phyloP scores from a whole-genome alignment of 2,797 vertebrate species.

The Lerista edwardsae region DNA sequence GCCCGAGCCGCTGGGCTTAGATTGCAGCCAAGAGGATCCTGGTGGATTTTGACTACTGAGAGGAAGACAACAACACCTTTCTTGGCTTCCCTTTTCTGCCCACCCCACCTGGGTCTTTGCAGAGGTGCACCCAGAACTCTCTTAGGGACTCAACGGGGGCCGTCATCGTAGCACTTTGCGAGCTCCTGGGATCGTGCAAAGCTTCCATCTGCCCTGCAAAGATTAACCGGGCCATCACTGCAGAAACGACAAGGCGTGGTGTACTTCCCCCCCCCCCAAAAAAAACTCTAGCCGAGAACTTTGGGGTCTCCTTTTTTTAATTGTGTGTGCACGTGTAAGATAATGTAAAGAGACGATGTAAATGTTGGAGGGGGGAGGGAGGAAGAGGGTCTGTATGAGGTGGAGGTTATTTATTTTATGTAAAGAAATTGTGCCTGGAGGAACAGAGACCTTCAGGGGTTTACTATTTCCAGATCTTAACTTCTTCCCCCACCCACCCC shows the following conservation, averaged over 20 bases:
- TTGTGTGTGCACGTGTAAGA: slow-evolving; percentile 77
- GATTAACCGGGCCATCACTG: slow-evolving; percentile 36
- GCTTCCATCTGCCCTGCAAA: slow-evolving; percentile 44
- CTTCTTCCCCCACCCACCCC: slow-evolving; percentile 60
- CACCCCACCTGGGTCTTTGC: slow-evolving; percentile 42
- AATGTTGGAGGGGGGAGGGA: slow-evolving; percentile 78
- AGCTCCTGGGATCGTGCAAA: slow-evolving; percentile 29
- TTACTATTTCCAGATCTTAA: slow-evolving; percentile 80
- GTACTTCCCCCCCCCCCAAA: slow-evolving; percentile 36
- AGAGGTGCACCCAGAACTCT: slow-evolving; percentile 53
- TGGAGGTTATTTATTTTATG: slow-evolving; percentile 90
- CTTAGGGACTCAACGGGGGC: fast-evolving
- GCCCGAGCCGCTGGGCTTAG: slow-evolving; percentile 34
- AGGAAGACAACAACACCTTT: not conserved
- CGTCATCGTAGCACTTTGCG: slow-evolving; percentile 31
- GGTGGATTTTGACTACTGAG: slow-evolving; percentile 48
- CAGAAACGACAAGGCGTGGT: slow-evolving; percentile 32
- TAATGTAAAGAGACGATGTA: slow-evolving; percentile 83
- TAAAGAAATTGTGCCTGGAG: slow-evolving; percentile 77
- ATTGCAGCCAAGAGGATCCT: slow-evolving; percentile 46
- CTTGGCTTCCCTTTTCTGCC: slow-evolving; percentile 62
- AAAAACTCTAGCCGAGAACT: slow-evolving; percentile 28
- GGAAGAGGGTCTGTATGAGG: slow-evolving; percentile 79
- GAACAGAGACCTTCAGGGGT: slow-evolving; percentile 80
- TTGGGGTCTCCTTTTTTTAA: slow-evolving; percentile 65